Conservation (phyloP, 2,888 invertebrate genomes). For the Agrotis ipsilon region DNA sequence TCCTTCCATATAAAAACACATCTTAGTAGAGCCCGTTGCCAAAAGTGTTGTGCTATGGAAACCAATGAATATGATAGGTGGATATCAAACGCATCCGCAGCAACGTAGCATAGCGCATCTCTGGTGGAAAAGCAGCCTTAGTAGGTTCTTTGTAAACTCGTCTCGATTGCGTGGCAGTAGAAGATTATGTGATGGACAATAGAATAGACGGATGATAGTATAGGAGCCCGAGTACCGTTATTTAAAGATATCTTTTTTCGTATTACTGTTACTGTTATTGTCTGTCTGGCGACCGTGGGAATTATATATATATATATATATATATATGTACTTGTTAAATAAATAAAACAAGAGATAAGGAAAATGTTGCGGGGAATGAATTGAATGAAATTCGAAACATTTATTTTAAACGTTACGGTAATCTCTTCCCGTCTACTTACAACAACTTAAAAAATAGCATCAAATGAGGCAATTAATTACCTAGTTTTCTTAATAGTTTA, state of each 20-base stretch:
- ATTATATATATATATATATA: too few relatives aligned
- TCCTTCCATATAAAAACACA: too few relatives aligned
- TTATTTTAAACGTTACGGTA: too few relatives aligned
- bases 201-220: slow-evolving; percentile 26
- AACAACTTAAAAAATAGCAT: neutral
- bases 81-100: too few relatives aligned
- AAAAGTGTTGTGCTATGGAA: too few relatives aligned
- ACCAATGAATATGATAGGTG: too few relatives aligned
- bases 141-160: slow-evolving; percentile 11
- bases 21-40: too few relatives aligned
- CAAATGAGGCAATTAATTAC: neutral
- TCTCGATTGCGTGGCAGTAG: slow-evolving; percentile 38
- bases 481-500: neutral
- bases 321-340: neutral
- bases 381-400: too few relatives aligned
- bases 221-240: slow-evolving; percentile 50
- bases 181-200: slow-evolving; percentile 47
- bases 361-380: neutral
- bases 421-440: neutral
- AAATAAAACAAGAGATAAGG: neutral
- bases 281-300: slow-evolving; percentile 40
- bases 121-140: too few relatives aligned
- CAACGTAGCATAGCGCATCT: too few relatives aligned
- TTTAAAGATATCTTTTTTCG: slow-evolving; percentile 39
- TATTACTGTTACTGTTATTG: slow-evolving; percentile 36